Conservation (phyloP, 2,113 vertebrate genomes). For the human region DNA sequence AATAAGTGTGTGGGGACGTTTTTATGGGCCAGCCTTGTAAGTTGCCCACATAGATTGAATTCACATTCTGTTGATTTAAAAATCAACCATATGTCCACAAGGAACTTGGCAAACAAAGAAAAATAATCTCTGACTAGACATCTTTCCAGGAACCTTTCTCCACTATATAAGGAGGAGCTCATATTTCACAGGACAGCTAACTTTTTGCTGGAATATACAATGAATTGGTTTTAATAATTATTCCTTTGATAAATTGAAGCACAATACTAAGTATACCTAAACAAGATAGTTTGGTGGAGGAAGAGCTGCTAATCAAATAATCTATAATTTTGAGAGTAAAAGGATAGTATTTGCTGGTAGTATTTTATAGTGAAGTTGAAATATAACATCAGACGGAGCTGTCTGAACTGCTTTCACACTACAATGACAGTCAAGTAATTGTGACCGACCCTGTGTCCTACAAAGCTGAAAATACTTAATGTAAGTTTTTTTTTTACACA, state of each 20-base stretch:
- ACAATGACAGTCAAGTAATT: not conserved
- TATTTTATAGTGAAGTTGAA: not conserved
- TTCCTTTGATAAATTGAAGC: not conserved
- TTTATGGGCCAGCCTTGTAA: not conserved
- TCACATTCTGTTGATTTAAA: not conserved
- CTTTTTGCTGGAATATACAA: not conserved
- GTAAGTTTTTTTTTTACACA: not conserved
- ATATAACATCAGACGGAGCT: not conserved
- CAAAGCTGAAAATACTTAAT: not conserved
- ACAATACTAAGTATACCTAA: not conserved
- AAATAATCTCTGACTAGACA: not conserved
- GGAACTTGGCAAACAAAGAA: not conserved
- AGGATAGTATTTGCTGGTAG: not conserved
- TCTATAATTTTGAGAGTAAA: not conserved
- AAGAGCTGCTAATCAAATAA: not conserved
- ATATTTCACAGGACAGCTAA: not conserved
- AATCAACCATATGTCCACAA: not conserved
- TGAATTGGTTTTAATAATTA: not conserved
- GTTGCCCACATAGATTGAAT: not conserved
- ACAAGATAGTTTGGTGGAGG: not conserved
- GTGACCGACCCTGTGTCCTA: not conserved
- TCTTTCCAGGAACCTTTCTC: not conserved
- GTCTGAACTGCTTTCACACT: not conserved
- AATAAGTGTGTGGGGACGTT: not conserved
- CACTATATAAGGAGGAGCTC: rapidly evolving